Base-by-base conservation (phyloP, 2,888 invertebrate genomes). In the Smittia aterrima region DNA sequence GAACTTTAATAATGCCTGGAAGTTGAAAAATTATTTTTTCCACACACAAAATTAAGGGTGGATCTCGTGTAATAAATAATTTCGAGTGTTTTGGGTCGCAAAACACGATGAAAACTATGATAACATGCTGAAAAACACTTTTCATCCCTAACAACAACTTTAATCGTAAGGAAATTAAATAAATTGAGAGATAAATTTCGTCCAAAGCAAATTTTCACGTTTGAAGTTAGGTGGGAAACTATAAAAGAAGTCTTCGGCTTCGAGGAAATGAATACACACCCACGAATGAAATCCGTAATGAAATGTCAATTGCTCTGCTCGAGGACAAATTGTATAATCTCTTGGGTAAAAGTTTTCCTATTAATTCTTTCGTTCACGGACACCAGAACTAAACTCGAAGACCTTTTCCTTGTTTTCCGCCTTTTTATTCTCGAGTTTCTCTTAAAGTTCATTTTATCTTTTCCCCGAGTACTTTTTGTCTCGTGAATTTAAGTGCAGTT, bases 271-370 rank as follows among this genome's bases (percentile, higher is more conserved):
- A 58, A 58, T 20, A 2, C 58, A 58, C 58, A 18, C 58, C 58
- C 58, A 58, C 58, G 58, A 58, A 18, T 6, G n/a, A 58, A 47
- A 22, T 58, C 22, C 18, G 7, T 58, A 58, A 58, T 58, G 58
- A 58, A 58, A 58, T 58, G 58, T 58, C 58, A 58, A 58, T 58
- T 58, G 58, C 18, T 58, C 6, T 58, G 20, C 58, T 58, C 22
- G 58, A 18, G 58, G 58, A 58, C 58, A 58, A 58, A 58, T 58
- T 58, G 58, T 22, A 58, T 58, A 58, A 58, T 58, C 58, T 58
- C 58, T 58, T 58, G 58, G 58, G 58, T 58, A 58, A 58, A 58
- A 58, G 58, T 58, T 58, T 58, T 58, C 58, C 58, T 18, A 58
- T 58, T 58, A 13, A 58, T 58, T 58, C n/a, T 58, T 13, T 3